Conservation (phyloP, 1,140 invertebrate species). For the Gonioctena quinquepunctata region DNA sequence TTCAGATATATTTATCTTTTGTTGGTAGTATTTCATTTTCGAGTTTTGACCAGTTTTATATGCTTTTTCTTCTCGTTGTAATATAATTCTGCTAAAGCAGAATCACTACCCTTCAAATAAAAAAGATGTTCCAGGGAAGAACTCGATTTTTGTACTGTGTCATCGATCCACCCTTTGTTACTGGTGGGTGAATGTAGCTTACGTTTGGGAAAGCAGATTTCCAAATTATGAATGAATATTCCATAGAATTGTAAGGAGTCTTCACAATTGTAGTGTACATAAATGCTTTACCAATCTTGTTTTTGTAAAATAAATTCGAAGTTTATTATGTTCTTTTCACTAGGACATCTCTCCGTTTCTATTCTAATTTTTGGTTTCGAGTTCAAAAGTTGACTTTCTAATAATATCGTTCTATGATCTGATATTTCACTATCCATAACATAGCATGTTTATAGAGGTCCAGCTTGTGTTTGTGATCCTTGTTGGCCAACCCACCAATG, state of each 20-base stretch:
- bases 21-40: too few species aligned
- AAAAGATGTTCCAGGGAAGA: not conserved
- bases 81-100: not conserved
- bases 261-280: not conserved
- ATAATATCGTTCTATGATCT: not conserved
- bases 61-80: not conserved
- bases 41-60: too few species aligned
- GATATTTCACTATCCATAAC: not conserved
- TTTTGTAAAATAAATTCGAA: not conserved
- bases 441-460: not conserved
- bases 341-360: not conserved
- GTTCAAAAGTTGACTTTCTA: not conserved
- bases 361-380: not conserved
- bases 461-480: not conserved
- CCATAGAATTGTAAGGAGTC: not conserved
- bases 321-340: not conserved
- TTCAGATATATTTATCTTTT: too few species aligned
- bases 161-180: not conserved
- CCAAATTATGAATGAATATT: not conserved
- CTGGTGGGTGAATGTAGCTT: not conserved
- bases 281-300: not conserved
- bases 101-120: not conserved
- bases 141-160: not conserved
- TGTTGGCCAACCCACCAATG: not conserved
- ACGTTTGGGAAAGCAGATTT: not conserved